Evolutionary conservation across 1,140 invertebrate genomes (phyloP), one percentile per base, ranked within the genome.

Genomic region (Eufriesea mexicana): DNA sequence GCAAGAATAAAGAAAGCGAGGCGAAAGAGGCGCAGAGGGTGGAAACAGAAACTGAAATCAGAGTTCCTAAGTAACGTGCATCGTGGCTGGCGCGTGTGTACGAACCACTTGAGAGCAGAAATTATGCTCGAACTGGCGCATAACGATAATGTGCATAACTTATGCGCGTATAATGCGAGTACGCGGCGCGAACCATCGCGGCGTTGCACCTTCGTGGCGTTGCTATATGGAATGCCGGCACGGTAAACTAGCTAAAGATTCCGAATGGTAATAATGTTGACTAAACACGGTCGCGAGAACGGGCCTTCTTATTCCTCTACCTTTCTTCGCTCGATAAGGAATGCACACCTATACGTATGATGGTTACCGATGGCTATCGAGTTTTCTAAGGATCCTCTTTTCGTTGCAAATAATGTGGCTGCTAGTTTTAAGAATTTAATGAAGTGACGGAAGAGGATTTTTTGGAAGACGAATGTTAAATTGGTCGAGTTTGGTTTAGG

Each of bases 61-160:
- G 71, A 75, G 77, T 80, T 80, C 61, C 45, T 66, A 66, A 74
- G 76, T 75, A 86, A 75, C 61, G n/a, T 25, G 72, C n/a, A 42
- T 54, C 47, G 76, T 4, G n/a, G 42, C 23, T 79, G 68, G 62
- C 54, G 45, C 49, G 70, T 82, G 73, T 85, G 59, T 80, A 51
- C 72, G 78, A 57, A 67, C 67, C 79, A 82, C 84, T 86, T 66
- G 67, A 76, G 79, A 71, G 61, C 45, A 73, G 78, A 87, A 89
- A 82, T 89, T 84, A 84, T 77, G 79, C 25, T 54, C 70, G 67
- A 84, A 79, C 47, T 64, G 71, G 79, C 79, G 79, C 72, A 84
- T 73, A 85, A 83, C 76, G 89, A 86, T 89, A 90, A 89, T 87
- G 79, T 86, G 84, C 81, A 81, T 83, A 88, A 86, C 66, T 77